Evolutionary conservation across 1,140 invertebrate species (phyloP), one percentile per base, ranked within the genome.

Genomic region (Geopemphigus sp.): DNA sequence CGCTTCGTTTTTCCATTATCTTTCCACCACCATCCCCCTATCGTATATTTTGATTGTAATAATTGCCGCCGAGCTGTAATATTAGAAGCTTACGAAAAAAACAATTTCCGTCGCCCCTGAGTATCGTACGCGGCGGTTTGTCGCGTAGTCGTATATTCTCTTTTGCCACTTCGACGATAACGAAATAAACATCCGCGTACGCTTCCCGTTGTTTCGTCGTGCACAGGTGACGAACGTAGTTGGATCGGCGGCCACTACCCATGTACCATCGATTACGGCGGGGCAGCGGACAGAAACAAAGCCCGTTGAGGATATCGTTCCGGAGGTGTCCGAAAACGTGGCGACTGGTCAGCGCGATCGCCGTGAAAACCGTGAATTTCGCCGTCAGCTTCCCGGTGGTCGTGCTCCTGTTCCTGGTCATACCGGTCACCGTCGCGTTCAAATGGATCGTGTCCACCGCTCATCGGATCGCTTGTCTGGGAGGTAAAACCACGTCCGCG

Each of bases 231-330:
- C n/a, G n/a, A n/a, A 26, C 12, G 22, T 5, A 57, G 17, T n/a
- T 29, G 26, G 24, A 70, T 29, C 47, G n/a, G n/a, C n/a, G n/a
- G n/a, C n/a, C 61, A 39, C 17, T 59, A 78, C 39, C 29, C 74
- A 78, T 78, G 74, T 78, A 78, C 74, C 61, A 78, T 47, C 74
- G 63, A 78, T 78, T 78, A 63, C 74, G 57, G 24, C 74, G 57
- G 32, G 22, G 39, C 45, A 78, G 57, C 12, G 45, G 24, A 78
- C 54, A 12, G 8, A 47, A 78, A 63, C 15, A 45, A 14, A 61
- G 15, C 47, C 74, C 54, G 24, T 14, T 61, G 61, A 47, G 74
- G 45, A 78, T 78, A 78, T 61, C 74, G 3, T 78, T 78, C 29
- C 45, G 63, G 63, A 63, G 39, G 26, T 61, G 50, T 78, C 61